A percentile compares a stretch with the other conserved stretches of the same genome.
Conservation (phyloP, 2,888 invertebrate species). For the Dione juno region DNA sequence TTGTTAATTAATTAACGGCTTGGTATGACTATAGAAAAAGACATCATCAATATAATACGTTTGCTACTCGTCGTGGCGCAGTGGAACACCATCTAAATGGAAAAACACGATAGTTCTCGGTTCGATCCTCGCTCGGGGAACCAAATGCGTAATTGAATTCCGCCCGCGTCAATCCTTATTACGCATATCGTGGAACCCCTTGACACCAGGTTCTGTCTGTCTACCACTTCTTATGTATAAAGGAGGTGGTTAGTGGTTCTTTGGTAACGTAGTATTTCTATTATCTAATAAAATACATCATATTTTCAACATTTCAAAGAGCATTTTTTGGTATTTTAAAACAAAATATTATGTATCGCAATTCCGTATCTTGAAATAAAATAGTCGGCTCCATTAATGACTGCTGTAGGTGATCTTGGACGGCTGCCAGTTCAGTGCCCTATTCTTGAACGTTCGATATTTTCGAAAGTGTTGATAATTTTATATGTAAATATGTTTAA, state of each 20-base stretch:
- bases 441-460: constrained; percentile 43
- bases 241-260: neutral
- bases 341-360: constrained; percentile 30
- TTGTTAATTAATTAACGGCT: neutral
- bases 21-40: no score
- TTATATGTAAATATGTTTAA: constrained; percentile 21
- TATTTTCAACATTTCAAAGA: neutral
- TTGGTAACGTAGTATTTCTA: no score
- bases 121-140: no score
- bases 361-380: constrained; percentile 41
- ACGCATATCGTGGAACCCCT: no score
- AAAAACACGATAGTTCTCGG: neutral
- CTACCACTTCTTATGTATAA: no score
- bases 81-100: no score
- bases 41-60: no score
- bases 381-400: constrained; percentile 39
- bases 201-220: no score
- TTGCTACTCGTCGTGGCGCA: no score
- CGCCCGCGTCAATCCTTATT: no score
- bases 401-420: constrained; percentile 42
- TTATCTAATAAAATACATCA: neutral
- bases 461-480: constrained; percentile 40
- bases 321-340: constrained; percentile 16
- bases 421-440: constrained; percentile 38
- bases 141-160: no score